Base-by-base conservation (phyloP, 2,797 vertebrate genomes). In the Neosilurus hyrtlii region DNA sequence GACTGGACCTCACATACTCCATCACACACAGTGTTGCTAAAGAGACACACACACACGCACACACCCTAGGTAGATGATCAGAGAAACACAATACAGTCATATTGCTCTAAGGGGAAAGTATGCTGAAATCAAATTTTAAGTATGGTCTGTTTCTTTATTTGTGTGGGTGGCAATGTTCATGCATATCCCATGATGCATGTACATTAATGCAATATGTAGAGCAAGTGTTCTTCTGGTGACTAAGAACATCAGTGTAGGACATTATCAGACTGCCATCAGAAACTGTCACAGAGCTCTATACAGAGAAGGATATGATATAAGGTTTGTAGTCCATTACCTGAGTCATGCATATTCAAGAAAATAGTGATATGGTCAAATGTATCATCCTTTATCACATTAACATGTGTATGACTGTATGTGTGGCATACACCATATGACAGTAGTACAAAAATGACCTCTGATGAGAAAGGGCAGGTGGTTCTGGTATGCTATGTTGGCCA, bases 1-100 rank as follows among this genome's bases (percentile, higher is more conserved):
- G 87, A 87, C 86, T 86, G 84, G 84, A 82, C 81, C 82, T 71
- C 87, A 84, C 59, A 81, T 82, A 83, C 85, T 80, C 81, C 30
- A 85, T 80, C 82, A 70, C 82, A 76, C 86, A 61, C 75, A 52
- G 22, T 9, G 24, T 68, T 75, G 54, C 65, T 80, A 70, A 37
- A 70, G 18, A 49, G 35, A 70, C 18, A 85, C 43, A 70, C 35
- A 76, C 37, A 73, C 26, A 74, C 67, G 78, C 67, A 77, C 52
- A 74, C 14, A 79, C 66, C 35, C 30, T 26, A 68, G 43, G 66
- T 43, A 70, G 43, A 14, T 59, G 43, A n/a, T 14, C 43, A 82
- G 49, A 66, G 22, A 56, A 49, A 59, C 20, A 49, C 51, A 82
- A 63, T 73, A 61, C 62, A 15, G 22, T 18, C 18, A 56, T 76